Conservation (phyloP, 2,888 invertebrate species). For the Meghimatium bilineatum region DNA sequence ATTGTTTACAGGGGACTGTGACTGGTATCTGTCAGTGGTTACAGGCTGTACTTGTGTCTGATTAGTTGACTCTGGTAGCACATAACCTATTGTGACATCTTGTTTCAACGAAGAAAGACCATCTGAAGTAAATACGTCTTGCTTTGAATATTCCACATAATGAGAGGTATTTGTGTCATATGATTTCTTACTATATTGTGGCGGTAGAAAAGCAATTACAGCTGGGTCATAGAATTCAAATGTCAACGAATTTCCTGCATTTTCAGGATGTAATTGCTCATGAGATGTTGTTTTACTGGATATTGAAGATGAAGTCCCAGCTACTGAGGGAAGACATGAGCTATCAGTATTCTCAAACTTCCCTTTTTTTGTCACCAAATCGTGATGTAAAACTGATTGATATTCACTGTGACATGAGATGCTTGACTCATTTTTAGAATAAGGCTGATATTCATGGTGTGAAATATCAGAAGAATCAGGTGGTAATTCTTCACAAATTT, state of each 20-base stretch:
- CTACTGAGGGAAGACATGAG: neutral
- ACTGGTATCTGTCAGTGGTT: neutral
- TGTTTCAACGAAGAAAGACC: neutral
- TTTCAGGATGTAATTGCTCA: neutral
- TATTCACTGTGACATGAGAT: neutral
- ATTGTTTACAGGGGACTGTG: neutral
- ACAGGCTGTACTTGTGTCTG: neutral
- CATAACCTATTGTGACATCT: neutral
- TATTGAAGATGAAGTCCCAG: neutral
- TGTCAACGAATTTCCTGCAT: slow-evolving; percentile 29
- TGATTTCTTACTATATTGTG: neutral
- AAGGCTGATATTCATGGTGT: neutral
- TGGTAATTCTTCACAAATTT: neutral
- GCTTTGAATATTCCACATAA: neutral
- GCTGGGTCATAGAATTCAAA: slow-evolving; percentile 51
- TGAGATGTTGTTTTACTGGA: neutral
- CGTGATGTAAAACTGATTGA: neutral
- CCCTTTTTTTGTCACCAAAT: neutral
- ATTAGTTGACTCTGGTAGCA: neutral
- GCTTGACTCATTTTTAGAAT: neutral
- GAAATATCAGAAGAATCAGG: neutral
- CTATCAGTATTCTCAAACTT: neutral
- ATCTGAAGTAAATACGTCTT: neutral
- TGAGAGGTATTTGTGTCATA: neutral
- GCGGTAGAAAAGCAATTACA: slow-evolving; percentile 46